Conservation (phyloP, 2,888 invertebrate genomes). For the Galerucella calmariensis region DNA sequence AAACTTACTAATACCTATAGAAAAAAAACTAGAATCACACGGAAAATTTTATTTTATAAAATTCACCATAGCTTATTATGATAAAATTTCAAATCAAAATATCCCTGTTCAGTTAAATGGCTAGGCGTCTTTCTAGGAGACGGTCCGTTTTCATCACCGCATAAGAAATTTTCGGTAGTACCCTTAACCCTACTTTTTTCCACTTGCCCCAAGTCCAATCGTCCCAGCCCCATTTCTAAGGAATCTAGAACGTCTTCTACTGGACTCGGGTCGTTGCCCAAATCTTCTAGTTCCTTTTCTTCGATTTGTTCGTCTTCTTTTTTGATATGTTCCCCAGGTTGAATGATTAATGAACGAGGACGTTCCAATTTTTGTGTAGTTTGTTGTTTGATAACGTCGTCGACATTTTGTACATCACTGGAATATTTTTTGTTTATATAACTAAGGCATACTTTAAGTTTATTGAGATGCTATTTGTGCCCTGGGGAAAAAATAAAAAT, state of each 20-base stretch:
- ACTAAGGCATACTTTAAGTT: slow-evolving; percentile 42
- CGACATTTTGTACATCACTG: slow-evolving; percentile 54
- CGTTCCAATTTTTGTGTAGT: slow-evolving; percentile 61
- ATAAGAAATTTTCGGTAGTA: slow-evolving; percentile 33
- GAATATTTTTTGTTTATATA: slow-evolving; percentile 55
- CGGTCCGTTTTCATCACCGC: slow-evolving; percentile 52
- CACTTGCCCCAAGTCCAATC: slow-evolving; percentile 23
- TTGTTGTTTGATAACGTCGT: slow-evolving; percentile 11
- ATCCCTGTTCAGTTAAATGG: slow-evolving; percentile 72
- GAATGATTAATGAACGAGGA: slow-evolving; percentile 67
- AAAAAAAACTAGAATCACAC: slow-evolving; percentile 9
- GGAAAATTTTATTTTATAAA: slow-evolving; percentile 29
- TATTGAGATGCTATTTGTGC: slow-evolving; percentile 62
- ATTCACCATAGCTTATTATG: slow-evolving; percentile 81
- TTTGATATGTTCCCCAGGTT: slow-evolving; percentile 61
- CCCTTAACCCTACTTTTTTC: slow-evolving; percentile 29
- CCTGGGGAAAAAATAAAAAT: slow-evolving; percentile 56
- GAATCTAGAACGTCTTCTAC: slow-evolving; percentile 15
- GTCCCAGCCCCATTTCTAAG: slow-evolving; percentile 1
- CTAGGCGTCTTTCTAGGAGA: slow-evolving; percentile 61
- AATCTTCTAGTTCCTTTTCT: slow-evolving; percentile 37
- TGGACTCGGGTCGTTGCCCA: slow-evolving; percentile 7
- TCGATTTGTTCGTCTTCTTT: slow-evolving; percentile 46
- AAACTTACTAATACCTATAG: no score
- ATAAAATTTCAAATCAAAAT: slow-evolving; percentile 81